phyloP scores from a whole-genome alignment of 2,888 invertebrate species.

The Drosophila testacea region DNA sequence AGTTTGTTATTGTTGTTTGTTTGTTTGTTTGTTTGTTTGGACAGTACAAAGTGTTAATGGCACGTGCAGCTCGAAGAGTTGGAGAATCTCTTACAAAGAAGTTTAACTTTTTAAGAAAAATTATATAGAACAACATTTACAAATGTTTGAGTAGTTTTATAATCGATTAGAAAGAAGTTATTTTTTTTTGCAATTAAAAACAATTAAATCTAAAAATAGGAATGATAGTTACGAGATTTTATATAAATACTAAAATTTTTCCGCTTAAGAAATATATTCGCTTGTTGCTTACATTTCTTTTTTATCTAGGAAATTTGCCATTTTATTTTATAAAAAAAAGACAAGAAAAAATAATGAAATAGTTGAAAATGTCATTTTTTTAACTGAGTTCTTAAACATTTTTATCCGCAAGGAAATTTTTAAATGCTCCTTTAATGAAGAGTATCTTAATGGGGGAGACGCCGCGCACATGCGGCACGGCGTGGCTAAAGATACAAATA shows the following conservation, averaged over 20 bases:
- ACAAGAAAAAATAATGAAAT: neutral
- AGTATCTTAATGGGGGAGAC: conserved; percentile 13
- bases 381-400: neutral
- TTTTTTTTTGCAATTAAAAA: neutral
- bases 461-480: conserved; percentile 40
- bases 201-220: too few relatives aligned
- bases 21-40: conserved; percentile 25
- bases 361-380: neutral
- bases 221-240: neutral
- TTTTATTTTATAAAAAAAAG: too few relatives aligned
- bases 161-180: neutral
- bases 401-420: neutral
- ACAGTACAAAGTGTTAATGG: conserved; percentile 78
- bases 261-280: neutral
- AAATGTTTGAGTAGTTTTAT: neutral
- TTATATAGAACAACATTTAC: neutral
- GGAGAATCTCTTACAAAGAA: conserved; percentile 7
- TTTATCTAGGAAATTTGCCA: neutral
- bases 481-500: conserved; percentile 19
- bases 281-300: too few relatives aligned
- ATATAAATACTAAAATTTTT: neutral
- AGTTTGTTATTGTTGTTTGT: conserved; percentile 29
- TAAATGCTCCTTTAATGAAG: conserved; percentile 14
- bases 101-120: neutral
- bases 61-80: conserved; percentile 68